Percentiles rank a stretch among this genome's conserved stretches.
These are phyloP conservation scores for Lysiphlebus fabarum DNA, from an alignment of 1,140 invertebrate species.

Conservation along the genomic window DNA sequence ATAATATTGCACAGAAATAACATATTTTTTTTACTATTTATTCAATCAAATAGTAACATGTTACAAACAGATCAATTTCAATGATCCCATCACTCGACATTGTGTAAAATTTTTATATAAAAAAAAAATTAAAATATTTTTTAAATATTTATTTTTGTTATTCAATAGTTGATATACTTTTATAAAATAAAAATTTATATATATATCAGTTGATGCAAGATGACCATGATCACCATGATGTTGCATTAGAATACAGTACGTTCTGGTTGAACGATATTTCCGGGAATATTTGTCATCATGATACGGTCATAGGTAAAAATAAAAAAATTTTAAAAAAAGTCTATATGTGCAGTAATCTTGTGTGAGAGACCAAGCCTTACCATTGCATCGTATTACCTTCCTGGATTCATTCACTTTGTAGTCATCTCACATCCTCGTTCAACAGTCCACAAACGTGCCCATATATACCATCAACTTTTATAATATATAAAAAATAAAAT, in stretches of 20 bases:
- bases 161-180: too few relatives aligned
- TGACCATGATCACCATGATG: not conserved
- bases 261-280: conserved; percentile 29
- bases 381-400: conserved; percentile 38
- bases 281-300: conserved; percentile 30
- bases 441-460: conserved; percentile 25
- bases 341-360: conserved; percentile 18
- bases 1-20: too few relatives aligned
- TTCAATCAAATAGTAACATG: too few relatives aligned
- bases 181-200: too few relatives aligned
- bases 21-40: too few relatives aligned
- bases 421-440: conserved; percentile 27
- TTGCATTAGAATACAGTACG: conserved; percentile 26
- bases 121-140: too few relatives aligned
- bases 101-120: too few relatives aligned
- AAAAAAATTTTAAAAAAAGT: conserved; percentile 12
- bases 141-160: too few relatives aligned
- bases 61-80: too few relatives aligned
- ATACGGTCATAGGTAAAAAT: conserved; percentile 13
- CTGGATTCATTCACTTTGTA: conserved; percentile 35
- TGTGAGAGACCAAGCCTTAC: conserved; percentile 25
- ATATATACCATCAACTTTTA: conserved; percentile 8
- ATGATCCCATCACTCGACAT: too few relatives aligned
- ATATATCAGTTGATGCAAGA: too few relatives aligned
- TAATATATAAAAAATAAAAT: too few relatives aligned